Evolutionary conservation across 2,113 vertebrate species (phyloP).

Genomic region (human (Homo sapiens)): GRCh38 chr4:66913501-66914000

Average conservation of each 20-base stretch:
- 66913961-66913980: slow-evolving; percentile 22
- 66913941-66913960: neutral
- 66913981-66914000: neutral
- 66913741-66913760: neutral
- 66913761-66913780: neutral
- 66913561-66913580: neutral
- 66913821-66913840: neutral
- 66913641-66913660: neutral
- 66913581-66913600: neutral
- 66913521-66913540: neutral
- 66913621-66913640: neutral
- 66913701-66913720: neutral
- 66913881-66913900: neutral
- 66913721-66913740: neutral
- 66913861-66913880: neutral
- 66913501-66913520: neutral
- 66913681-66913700: neutral
- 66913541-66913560: neutral
- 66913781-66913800: neutral
- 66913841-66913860: neutral
- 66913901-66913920: neutral
- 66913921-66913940: neutral
- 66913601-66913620: neutral
- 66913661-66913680: neutral
- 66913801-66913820: neutral